A percentile compares a stretch with the other conserved stretches of the same genome.
Evolutionary conservation across 1,140 invertebrate species (phyloP).

Genomic region (Drosophila prosaltans): DNA sequence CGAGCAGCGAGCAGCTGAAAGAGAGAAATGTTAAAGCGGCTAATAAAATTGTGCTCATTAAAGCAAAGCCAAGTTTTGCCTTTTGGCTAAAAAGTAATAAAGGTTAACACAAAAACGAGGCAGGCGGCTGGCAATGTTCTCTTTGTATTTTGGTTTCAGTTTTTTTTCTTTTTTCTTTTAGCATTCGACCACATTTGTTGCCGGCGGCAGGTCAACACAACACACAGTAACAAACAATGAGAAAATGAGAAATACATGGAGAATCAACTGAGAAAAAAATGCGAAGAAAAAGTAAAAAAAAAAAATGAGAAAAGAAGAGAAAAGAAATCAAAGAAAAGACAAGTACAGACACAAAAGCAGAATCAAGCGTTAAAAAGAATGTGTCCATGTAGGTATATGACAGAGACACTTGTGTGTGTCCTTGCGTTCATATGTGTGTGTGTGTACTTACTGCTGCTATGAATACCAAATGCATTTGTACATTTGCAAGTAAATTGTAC

Average conservation of each 20-base stretch:
- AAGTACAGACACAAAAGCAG: conserved; percentile 64
- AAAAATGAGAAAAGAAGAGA: conserved; percentile 17
- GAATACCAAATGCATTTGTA: conserved; percentile 69
- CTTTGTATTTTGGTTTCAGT: conserved; percentile 3
- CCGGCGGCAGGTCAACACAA: conserved; percentile 47
- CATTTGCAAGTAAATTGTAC: neutral
- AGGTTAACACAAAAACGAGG: conserved; percentile 66
- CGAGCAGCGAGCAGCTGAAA: conserved; percentile 15
- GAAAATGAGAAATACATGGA: neutral
- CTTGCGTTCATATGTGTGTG: conserved; percentile 14
- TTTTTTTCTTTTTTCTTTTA: too few relatives aligned
- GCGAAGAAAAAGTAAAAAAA: conserved; percentile 6
- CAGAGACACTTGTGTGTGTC: neutral
- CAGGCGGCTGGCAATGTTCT: conserved; percentile 26
- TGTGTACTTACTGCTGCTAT: conserved; percentile 60
- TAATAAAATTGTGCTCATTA: conserved; percentile 78
- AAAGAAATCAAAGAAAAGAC: conserved; percentile 50
- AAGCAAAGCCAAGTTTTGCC: conserved; percentile 69
- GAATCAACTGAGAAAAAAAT: neutral
- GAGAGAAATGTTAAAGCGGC: conserved; percentile 58
- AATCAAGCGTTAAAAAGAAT: conserved; percentile 65
- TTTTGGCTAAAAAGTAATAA: conserved; percentile 65
- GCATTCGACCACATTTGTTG: conserved; percentile 19
- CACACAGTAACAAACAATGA: conserved; percentile 5
- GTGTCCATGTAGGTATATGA: conserved; percentile 15